Percentiles rank a stretch among this genome's conserved stretches.
phyloP scores from a whole-genome alignment of 2,797 vertebrate genomes.

The Lemur catta region DNA sequence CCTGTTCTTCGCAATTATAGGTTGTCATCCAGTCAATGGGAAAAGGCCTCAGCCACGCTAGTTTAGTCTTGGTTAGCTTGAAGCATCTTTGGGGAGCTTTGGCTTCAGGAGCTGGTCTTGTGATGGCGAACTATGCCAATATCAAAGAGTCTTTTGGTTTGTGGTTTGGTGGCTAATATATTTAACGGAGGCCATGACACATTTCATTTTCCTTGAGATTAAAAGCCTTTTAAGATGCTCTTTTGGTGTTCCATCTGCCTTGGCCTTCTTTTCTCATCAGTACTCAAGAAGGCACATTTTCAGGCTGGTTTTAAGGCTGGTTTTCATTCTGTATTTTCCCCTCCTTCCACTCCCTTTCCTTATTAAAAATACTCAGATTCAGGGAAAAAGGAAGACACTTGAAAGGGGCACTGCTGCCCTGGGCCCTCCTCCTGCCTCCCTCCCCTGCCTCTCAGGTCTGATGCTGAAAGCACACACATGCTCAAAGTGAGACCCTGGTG shows the following conservation, averaged over 20 bases:
- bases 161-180: background rate
- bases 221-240: constrained; percentile 51
- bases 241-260: constrained; percentile 27
- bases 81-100: background rate
- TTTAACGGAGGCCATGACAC: background rate
- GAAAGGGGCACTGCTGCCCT: background rate
- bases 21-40: background rate
- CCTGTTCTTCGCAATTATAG: background rate
- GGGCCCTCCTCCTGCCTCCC: background rate
- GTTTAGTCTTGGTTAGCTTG: background rate
- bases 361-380: background rate
- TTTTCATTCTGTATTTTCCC: background rate
- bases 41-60: background rate
- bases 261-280: background rate
- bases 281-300: background rate
- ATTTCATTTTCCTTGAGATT: constrained; percentile 47
- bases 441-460: background rate
- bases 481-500: background rate
- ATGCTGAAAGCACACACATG: accelerated
- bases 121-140: background rate
- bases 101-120: background rate
- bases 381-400: background rate
- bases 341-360: background rate
- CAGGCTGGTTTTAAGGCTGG: background rate
- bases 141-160: background rate